Conservation (phyloP, 2,888 invertebrate genomes). For the Phoenoteleia sp. region DNA sequence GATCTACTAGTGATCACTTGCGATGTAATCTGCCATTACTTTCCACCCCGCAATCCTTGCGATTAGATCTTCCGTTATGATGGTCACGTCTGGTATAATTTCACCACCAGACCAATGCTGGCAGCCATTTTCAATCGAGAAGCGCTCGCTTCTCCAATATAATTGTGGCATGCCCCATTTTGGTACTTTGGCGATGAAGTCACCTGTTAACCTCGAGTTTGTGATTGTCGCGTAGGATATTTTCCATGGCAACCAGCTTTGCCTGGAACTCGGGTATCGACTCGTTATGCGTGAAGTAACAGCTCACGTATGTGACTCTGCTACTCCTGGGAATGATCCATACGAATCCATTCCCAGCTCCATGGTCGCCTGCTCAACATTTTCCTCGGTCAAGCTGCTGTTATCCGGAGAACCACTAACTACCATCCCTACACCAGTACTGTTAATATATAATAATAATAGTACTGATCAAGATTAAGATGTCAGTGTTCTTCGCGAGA, state of each 20-base stretch:
- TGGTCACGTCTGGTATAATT: no score
- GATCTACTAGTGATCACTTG: no score
- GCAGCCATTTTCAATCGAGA: conserved; percentile 75
- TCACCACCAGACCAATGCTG: no score
- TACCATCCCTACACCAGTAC: not conserved
- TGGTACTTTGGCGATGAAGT: conserved; percentile 59
- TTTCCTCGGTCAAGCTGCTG: no score
- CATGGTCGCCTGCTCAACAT: conserved; percentile 36
- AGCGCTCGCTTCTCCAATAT: conserved; percentile 70
- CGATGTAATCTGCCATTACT: no score
- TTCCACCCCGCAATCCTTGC: no score
- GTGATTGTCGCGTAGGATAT: conserved; percentile 29
- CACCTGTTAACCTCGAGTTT: conserved; percentile 47
- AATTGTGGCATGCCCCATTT: conserved; percentile 74
- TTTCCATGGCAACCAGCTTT: conserved; percentile 44
- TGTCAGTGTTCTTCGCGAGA: conserved; percentile 2
- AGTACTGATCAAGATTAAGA: conserved; percentile 16
- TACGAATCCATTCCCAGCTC: conserved; percentile 44
- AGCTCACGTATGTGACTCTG: conserved; percentile 25
- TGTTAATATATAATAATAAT: no score
- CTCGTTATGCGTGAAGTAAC: conserved; percentile 66
- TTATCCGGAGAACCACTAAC: conserved; percentile 39
- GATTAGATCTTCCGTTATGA: no score
- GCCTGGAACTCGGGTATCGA: conserved; percentile 30
- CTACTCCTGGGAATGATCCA: conserved; percentile 44